Conservation (phyloP, 2,113 vertebrate genomes). For the Struthidea cinerea region DNA sequence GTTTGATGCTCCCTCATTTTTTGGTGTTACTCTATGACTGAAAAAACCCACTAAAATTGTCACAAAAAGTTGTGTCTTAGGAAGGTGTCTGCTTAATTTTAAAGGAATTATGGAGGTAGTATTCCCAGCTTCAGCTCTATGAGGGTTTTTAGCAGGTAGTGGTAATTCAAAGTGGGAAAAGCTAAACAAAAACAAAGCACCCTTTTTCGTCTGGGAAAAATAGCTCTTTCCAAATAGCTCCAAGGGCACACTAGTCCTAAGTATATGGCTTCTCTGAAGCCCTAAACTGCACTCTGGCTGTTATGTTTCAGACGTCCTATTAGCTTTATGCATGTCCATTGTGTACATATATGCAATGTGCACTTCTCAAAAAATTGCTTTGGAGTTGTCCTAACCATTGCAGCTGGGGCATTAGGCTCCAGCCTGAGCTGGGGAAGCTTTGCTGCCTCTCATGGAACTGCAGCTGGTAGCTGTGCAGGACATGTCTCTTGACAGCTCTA, state of each 20-base stretch:
- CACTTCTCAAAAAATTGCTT: background rate
- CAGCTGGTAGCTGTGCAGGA: background rate
- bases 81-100: background rate
- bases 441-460: background rate
- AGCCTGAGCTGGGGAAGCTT: background rate
- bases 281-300: background rate
- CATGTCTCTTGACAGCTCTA: accelerated
- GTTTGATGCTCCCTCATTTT: constrained; percentile 33
- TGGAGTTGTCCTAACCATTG: background rate
- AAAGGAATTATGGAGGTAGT: background rate
- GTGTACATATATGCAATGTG: background rate
- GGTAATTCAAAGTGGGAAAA: background rate
- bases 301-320: background rate
- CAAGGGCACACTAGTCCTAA: accelerated
- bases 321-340: background rate
- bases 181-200: background rate
- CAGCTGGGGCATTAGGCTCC: background rate
- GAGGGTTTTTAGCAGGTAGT: background rate
- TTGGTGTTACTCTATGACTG: background rate
- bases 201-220: background rate
- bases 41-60: background rate
- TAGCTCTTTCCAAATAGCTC: background rate
- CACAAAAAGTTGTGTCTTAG: background rate
- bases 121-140: background rate
- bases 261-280: background rate